A percentile compares a stretch with the other conserved stretches of the same genome.
These are phyloP conservation scores for Cydia fagiglandana DNA, from an alignment of 1,140 invertebrate genomes.

Conservation along the genomic window DNA sequence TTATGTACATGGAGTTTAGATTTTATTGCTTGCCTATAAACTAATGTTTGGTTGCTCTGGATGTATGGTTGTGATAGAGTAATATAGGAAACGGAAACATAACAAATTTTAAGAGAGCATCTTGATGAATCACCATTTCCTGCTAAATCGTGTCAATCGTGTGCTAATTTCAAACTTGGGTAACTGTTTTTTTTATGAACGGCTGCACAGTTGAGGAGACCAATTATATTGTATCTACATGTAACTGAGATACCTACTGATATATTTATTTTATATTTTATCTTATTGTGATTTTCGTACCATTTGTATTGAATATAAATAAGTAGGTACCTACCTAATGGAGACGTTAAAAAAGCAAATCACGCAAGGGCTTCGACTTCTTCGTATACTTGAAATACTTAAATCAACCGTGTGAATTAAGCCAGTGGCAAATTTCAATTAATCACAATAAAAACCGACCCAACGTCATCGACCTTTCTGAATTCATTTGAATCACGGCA, in stretches of 20 bases:
- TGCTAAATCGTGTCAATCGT: not conserved
- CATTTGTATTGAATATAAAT: too few relatives aligned
- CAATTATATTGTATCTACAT: too few relatives aligned
- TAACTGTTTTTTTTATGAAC: too few relatives aligned
- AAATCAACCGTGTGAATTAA: slow-evolving; percentile 4
- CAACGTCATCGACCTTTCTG: not conserved
- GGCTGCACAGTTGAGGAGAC: too few relatives aligned
- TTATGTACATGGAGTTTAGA: slow-evolving; percentile 18
- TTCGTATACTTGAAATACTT: not conserved
- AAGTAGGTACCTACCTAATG: too few relatives aligned
- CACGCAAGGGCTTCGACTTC: not conserved
- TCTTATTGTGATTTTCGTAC: too few relatives aligned
- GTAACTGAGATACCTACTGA: too few relatives aligned
- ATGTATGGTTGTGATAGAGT: slow-evolving; percentile 1
- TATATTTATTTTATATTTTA: too few relatives aligned
- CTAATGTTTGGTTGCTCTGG: slow-evolving; percentile 11
- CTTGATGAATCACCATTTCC: not conserved
- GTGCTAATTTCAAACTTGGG: too few relatives aligned
- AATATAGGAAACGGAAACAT: slow-evolving; percentile 9
- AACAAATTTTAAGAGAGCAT: slow-evolving; percentile 11
- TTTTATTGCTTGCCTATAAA: slow-evolving; percentile 24
- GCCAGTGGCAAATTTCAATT: slow-evolving; percentile 4
- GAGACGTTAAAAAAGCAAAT: not conserved
- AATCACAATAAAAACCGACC: not conserved
- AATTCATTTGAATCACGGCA: not conserved